Base-by-base conservation (phyloP, 2,113 vertebrate species). In the Onychostoma macrolepis region DNA sequence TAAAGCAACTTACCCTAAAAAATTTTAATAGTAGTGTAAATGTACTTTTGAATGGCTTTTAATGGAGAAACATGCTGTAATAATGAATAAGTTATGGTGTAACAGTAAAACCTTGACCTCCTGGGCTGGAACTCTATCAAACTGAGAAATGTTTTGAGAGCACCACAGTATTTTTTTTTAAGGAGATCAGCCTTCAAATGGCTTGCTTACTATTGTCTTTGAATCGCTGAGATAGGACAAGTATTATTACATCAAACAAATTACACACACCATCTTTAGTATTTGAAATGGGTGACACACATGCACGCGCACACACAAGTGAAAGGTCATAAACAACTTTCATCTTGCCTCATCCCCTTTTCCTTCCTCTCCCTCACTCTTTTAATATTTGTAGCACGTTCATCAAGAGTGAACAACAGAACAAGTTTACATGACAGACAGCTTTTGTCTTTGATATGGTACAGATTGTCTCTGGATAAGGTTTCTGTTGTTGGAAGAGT, bases 311-410 rank as follows among this genome's bases (percentile, higher is more conserved):
- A 5, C 76, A 53, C 79, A 38, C 56, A 28, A 83, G 48, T 58
- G 24, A 84, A 50, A 58, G 69, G 82, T 84, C 82, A 58, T 11
- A 84, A 74, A 19, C 7, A 74, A 72, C 69, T 84, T 84, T 84
- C 67, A 84, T 84, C 69, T 84, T 3, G 1, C 48, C 48, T 69
- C 58, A 38, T 58, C 50, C 85, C 38, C 61, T 7, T 80, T 11
- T 53, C 48, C 28, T 78, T 78, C 76, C 56, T 58, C 95, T 95
- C 93, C 65, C 96, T 96, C 96, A 96, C 92, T 93, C 92, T 92
- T 88, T 89, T 94, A 94, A 63, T 96, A 94, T 91, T 95, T 95
- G 95, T 95, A 94, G 95, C 95, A 95, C 95, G 95, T 94, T 96
- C 94, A 74, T 84, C 69, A 74, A 38, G 30, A 72, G 33, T 26